Conservation (phyloP, 1,140 invertebrate genomes). For the Drosophila pachea region DNA sequence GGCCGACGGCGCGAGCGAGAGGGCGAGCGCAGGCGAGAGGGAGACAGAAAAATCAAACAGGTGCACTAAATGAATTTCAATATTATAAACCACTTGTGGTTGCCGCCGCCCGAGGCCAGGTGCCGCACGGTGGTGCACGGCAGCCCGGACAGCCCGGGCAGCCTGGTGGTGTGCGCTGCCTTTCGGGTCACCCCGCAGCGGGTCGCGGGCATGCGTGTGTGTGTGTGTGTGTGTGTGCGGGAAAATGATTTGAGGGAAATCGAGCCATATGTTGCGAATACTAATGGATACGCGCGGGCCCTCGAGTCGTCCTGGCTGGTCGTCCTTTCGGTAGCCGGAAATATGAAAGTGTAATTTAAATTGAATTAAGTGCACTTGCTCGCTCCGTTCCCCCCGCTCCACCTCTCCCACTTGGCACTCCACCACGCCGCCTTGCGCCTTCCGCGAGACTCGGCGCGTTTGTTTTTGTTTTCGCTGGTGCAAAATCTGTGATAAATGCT, state of each 20-base stretch:
- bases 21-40: neutral
- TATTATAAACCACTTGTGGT: conserved; percentile 77
- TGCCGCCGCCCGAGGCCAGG: conserved; percentile 23
- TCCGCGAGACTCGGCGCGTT: neutral
- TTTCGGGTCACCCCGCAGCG: conserved; percentile 8
- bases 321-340: conserved; percentile 67
- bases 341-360: conserved; percentile 78
- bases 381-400: neutral
- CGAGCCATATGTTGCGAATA: conserved; percentile 78
- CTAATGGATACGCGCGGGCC: conserved; percentile 66
- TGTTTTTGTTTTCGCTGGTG: conserved; percentile 24
- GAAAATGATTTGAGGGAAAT: conserved; percentile 70
- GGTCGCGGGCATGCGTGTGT: conserved; percentile 23
- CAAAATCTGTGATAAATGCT: conserved; percentile 70
- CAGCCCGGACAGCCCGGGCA: neutral
- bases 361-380: conserved; percentile 72
- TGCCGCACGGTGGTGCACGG: neutral
- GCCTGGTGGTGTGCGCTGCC: neutral
- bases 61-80: conserved; percentile 78
- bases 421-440: no score
- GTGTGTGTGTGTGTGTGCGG: conserved; percentile 12
- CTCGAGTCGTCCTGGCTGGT: neutral
- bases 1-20: no score
- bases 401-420: neutral
- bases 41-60: conserved; percentile 72